Base-by-base conservation (phyloP, 1,140 invertebrate genomes). In the Aethina tumida region DNA sequence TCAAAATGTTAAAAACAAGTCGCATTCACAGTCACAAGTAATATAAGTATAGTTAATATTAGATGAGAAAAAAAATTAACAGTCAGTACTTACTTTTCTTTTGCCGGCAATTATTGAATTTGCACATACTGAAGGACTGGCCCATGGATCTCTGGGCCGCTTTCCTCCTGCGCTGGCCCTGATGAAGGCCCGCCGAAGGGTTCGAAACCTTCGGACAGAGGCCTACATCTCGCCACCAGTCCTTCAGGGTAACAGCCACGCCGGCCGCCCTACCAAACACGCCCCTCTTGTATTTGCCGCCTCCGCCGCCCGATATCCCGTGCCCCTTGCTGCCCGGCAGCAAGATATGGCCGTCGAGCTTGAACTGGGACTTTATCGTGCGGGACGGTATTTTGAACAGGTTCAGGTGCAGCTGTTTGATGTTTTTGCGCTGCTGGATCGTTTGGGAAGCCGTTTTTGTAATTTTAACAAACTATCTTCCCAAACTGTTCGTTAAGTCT, bases 221-320 rank as follows among this genome's bases (percentile, higher is more conserved):
- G 55, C 58, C 59, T 57, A 58, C 59, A 62, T 62, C 59, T 46
- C 58, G 56, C 59, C 59, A 62, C 59, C 58, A 60, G 56, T 58
- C 52, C 50, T 62, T 62, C 34, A 62, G 45, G 29, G 54, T 57
- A 52, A 62, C 58, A 49, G 59, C 55, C 50, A 62, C 58, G 38
- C 55, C 55, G 22, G 53, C 53, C 35, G 55, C 55, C 43, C 59
- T 61, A 28, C 43, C 52, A 33, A 52, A 44, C 26, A 55, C 46
- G 41, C 48, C 47, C 29, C 43, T 27, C 25, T 45, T 43, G 12
- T 32, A 27, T 18, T 41, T 39, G 18, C 17, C 22, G 16, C 13
- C 19, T 21, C 14, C 31, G 21, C 24, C 31, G 9, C 12, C 9
- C 25, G 29, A 20, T 10, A 28, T 29, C 14, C 21, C 9, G 38